phyloP scores from a whole-genome alignment of 2,888 invertebrate genomes.

The Minunthozetes semirufus region DNA sequence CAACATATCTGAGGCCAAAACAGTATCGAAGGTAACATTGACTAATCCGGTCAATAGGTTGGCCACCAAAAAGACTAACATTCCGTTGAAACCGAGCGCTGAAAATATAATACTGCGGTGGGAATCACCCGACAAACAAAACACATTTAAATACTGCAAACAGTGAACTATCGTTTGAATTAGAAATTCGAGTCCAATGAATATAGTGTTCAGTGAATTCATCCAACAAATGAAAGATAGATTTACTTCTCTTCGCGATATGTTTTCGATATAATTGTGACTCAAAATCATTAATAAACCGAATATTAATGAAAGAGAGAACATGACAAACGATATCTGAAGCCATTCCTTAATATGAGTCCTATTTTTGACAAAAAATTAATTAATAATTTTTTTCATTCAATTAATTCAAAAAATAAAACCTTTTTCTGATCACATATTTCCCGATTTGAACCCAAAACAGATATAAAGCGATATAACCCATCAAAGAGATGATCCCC shows the following conservation, averaged over 20 bases:
- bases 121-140: neutral
- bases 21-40: slow-evolving; percentile 64
- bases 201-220: slow-evolving; percentile 51
- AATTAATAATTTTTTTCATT: neutral
- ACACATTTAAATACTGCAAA: slow-evolving; percentile 32
- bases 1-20: slow-evolving; percentile 36
- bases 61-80: slow-evolving; percentile 71
- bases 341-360: neutral
- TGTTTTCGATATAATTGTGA: slow-evolving; percentile 46
- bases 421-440: slow-evolving; percentile 51
- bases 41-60: slow-evolving; percentile 77
- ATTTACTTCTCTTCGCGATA: slow-evolving; percentile 75
- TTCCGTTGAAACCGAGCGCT: slow-evolving; percentile 70
- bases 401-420: neutral
- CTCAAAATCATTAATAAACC: slow-evolving; percentile 24
- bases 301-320: neutral
- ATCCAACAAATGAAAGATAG: slow-evolving; percentile 71
- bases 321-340: neutral
- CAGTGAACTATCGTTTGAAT: slow-evolving; percentile 27
- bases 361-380: neutral
- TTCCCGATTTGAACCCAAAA: slow-evolving; percentile 62
- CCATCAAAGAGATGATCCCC: slow-evolving; percentile 75
- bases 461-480: slow-evolving; percentile 76
- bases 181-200: slow-evolving; percentile 30
- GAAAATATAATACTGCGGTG: slow-evolving; percentile 36